phyloP scores from a whole-genome alignment of 2,113 vertebrate genomes.

The Chloebia gouldiae region DNA sequence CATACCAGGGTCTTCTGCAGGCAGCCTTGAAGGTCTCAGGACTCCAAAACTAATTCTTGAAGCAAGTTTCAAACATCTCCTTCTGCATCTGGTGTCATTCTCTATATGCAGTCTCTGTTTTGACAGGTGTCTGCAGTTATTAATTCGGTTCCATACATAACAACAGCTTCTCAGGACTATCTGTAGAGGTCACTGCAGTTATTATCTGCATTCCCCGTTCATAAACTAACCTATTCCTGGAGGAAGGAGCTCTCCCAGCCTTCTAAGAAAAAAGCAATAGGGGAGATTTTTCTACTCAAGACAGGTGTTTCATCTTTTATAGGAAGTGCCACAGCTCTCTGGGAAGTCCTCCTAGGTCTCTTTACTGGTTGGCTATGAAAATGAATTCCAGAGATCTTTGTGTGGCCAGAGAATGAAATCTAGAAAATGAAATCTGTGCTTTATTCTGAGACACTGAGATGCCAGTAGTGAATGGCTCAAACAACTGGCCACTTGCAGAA shows the following conservation, averaged over 20 bases:
- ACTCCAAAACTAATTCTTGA: neutral
- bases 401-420: neutral
- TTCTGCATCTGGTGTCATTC: neutral
- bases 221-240: neutral
- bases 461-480: neutral
- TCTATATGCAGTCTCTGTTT: neutral
- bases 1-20: neutral
- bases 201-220: slow-evolving; percentile 3
- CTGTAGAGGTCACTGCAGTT: neutral
- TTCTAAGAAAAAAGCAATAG: neutral
- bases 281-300: neutral
- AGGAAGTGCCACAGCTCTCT: neutral
- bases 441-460: neutral
- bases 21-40: slow-evolving; percentile 3
- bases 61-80: slow-evolving; percentile 31
- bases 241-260: neutral
- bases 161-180: neutral
- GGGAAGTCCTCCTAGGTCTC: neutral
- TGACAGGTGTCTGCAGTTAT: slow-evolving; percentile 9
- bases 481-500: neutral
- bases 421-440: neutral
- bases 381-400: neutral
- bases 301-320: neutral
- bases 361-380: neutral
- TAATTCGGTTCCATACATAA: neutral